These are phyloP conservation scores for Leptothorax acervorum DNA, from an alignment of 2,888 invertebrate genomes.

Conservation along the genomic window DNA sequence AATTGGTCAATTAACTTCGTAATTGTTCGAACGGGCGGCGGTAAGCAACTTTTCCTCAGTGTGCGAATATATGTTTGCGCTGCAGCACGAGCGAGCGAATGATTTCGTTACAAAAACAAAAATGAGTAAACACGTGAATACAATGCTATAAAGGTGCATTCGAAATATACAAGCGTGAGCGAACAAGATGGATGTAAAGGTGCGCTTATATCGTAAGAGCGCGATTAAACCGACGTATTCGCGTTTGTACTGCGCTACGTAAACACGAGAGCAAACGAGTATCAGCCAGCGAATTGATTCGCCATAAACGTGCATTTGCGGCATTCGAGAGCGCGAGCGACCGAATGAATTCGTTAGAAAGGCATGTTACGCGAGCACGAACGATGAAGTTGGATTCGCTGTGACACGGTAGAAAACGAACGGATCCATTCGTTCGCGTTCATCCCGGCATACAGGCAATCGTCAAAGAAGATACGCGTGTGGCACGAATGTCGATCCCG, in stretches of 20 bases:
- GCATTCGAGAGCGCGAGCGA: not conserved
- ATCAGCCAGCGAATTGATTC: conserved; percentile 25
- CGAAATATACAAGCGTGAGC: conserved; percentile 8
- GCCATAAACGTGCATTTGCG: conserved; percentile 18
- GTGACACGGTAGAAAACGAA: conserved; percentile 11
- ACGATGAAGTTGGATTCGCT: conserved; percentile 11
- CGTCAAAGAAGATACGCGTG: conserved; percentile 7
- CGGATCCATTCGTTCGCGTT: conserved; percentile 28
- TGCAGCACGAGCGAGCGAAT: not conserved
- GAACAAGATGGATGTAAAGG: conserved; percentile 21
- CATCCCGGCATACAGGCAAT: not conserved
- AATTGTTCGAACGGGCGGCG: not conserved
- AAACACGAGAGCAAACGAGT: conserved; percentile 25
- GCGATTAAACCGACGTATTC: conserved; percentile 19
- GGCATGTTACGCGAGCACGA: conserved; percentile 15
- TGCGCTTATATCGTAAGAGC: conserved; percentile 9
- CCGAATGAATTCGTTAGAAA: conserved; percentile 15
- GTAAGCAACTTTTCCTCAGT: not conserved
- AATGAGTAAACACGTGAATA: not conserved
- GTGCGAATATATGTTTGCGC: not conserved
- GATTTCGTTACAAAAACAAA: not conserved
- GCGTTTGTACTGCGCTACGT: not conserved
- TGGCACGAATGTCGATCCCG: conserved; percentile 21
- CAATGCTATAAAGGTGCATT: not conserved
- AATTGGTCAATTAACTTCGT: not conserved